These are phyloP conservation scores for Carollia perspicillata DNA, from an alignment of 2,113 vertebrate genomes.

Conservation along the genomic window DNA sequence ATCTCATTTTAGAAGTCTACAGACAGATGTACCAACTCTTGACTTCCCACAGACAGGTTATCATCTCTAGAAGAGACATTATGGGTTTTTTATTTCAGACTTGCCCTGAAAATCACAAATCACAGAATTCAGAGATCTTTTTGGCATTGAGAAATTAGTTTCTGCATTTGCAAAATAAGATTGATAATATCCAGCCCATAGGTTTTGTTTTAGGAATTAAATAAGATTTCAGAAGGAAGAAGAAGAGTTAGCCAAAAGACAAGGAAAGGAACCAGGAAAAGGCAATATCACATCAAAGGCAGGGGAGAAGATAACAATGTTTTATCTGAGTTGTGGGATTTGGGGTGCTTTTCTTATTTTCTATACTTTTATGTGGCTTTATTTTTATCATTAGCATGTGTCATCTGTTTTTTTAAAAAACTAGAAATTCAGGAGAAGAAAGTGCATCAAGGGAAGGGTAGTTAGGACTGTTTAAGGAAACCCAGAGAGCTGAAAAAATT, in stretches of 20 bases:
- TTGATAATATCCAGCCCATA: background rate
- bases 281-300: background rate
- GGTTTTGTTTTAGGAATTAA: slow-evolving; percentile 1
- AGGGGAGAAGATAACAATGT: background rate
- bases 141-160: background rate
- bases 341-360: background rate
- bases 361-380: background rate
- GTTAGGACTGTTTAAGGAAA: background rate
- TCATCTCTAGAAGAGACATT: background rate
- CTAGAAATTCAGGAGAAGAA: background rate
- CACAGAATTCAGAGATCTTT: background rate
- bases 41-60: background rate
- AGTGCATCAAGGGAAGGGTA: background rate
- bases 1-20: background rate
- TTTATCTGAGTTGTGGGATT: background rate
- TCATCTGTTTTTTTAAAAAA: background rate
- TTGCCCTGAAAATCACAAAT: background rate
- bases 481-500: background rate
- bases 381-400: background rate
- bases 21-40: background rate
- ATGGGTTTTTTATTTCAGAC: background rate
- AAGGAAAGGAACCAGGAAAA: background rate
- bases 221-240: background rate
- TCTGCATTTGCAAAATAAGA: background rate
- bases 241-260: background rate